Evolutionary conservation across 1,140 invertebrate genomes (phyloP), one percentile per base, ranked within the genome.

Genomic region (Drosophila micromelanica): DNA sequence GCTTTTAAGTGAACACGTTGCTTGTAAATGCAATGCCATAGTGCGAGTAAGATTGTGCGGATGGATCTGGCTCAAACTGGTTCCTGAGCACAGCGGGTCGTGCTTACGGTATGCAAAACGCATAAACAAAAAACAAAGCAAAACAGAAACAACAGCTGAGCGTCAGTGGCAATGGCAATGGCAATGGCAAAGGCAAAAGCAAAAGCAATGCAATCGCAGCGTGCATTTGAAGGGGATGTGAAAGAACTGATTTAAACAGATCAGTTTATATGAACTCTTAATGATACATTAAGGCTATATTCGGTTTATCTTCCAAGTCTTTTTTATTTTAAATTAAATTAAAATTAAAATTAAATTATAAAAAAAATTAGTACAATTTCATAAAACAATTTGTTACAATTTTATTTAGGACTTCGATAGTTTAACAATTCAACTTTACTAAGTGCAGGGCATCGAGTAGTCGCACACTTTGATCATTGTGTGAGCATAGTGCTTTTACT

Each of bases 71-170:
- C 45, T 69, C 5, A 5, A 69, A 62, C 72, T 62, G 52, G 43
- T 49, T 42, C 23, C 2, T 6, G 27, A 13, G 32, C 42, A 68
- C 12, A 56, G 56, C 42, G 51, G 43, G 65, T 38, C 46, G 42
- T 42, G 65, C 13, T 45, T 74, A 74, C 65, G 57, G 67, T 74
- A 74, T 40, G 37, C 11, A 30, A 71, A 69, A 69, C 43, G 46
- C 62, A 70, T 42, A 15, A 38, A 55, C 20, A 38, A 40, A 38
- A 70, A 38, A 70, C 63, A 70, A 63, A 52, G 30, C 42, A 56
- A 61, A 70, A 45, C 42, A 27, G n/a, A 71, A 55, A 65, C 63
- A 69, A 67, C 32, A 65, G 40, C 49, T 65, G 62, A 65, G 42
- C 42, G 13, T 3, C 43, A 35, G 12, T 17, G 52, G 67, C 13